phyloP scores from a whole-genome alignment of 2,113 vertebrate species.

The Phylloscopus whistleri region DNA sequence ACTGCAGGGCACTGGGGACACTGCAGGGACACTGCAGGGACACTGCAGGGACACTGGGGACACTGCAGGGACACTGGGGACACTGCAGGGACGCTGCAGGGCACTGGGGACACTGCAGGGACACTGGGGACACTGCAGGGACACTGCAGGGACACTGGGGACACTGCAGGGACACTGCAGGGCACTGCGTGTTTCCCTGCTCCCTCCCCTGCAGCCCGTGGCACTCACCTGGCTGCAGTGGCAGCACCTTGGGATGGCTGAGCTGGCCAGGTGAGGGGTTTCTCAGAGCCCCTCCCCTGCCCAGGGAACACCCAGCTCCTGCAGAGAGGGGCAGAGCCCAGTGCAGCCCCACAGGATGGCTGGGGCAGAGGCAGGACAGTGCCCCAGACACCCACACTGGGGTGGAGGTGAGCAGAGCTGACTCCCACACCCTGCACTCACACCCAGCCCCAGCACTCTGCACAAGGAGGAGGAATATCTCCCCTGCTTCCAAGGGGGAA shows the following conservation, averaged over 20 bases:
- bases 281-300: background rate
- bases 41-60: background rate
- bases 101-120: no score
- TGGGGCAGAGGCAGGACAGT: background rate
- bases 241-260: background rate
- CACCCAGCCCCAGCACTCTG: background rate
- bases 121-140: no score
- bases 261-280: background rate
- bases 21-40: accelerated
- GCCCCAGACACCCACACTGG: background rate
- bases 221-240: background rate
- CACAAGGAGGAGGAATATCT: background rate
- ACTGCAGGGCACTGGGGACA: background rate
- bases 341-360: accelerated
- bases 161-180: accelerated
- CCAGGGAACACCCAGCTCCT: background rate
- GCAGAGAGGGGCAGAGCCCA: background rate
- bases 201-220: background rate
- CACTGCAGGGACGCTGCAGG: no score
- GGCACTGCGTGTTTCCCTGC: background rate
- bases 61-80: no score
- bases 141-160: background rate
- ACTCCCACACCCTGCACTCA: background rate
- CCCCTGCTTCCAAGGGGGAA: background rate
- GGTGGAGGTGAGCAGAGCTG: background rate